Conservation (phyloP, 1,140 invertebrate species). For the Bacillus rossius region DNA sequence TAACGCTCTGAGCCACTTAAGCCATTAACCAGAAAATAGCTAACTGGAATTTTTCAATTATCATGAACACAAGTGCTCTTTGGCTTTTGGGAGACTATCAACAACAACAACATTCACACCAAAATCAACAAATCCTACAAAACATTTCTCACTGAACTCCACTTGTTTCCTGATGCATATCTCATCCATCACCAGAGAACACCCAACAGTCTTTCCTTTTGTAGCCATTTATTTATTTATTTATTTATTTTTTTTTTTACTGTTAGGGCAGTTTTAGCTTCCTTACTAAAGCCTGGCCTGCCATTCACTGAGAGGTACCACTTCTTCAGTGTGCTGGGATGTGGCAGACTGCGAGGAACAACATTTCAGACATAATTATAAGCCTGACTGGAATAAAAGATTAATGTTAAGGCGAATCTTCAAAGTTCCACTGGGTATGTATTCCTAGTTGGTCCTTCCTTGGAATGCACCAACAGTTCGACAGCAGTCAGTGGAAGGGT, state of each 20-base stretch:
- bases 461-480: no score
- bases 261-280: background rate
- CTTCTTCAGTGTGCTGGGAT: background rate
- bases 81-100: constrained; percentile 29
- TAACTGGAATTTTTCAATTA: constrained; percentile 28
- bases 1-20: no score
- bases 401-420: no score
- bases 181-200: constrained; percentile 23
- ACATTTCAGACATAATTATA: background rate
- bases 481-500: no score
- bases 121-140: constrained; percentile 21
- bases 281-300: background rate
- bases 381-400: no score
- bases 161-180: constrained; percentile 26
- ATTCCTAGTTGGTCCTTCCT: no score
- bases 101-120: constrained; percentile 16
- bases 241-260: no score
- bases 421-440: no score
- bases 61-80: constrained; percentile 36
- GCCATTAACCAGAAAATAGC: background rate
- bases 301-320: background rate
- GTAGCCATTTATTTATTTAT: background rate
- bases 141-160: constrained; percentile 21
- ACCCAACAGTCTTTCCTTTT: background rate
- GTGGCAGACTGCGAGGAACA: background rate